Base-by-base conservation (phyloP, 2,797 vertebrate species). In the Sebastes taczanowskii region DNA sequence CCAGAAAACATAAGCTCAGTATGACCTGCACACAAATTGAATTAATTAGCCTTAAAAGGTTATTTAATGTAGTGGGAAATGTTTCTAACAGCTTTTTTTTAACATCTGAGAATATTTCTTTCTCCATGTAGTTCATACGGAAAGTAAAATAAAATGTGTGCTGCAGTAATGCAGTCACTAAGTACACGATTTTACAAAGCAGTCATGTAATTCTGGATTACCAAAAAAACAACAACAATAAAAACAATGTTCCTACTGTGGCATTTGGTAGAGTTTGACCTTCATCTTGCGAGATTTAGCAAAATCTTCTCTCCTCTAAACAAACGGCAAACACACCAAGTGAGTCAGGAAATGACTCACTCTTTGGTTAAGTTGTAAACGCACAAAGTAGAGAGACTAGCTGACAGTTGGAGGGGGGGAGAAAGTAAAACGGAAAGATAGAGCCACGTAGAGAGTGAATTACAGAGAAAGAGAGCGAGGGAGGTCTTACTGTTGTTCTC, bases 401-500 rank as follows among this genome's bases (percentile, higher is more conserved):
- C 62, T 62, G 63, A 84, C 76, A 85, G 80, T 14, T 34, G 13
- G n/a, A 27, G 77, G 27, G 77, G 34, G 72, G 58, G 59, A 65
- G 55, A 85, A 78, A 82, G 52, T 53, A 53, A 87, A 74, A 86
- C 22, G 42, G 18, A 80, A 52, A 42, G 46, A 74, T 10, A 34
- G 77, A 52, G 22, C 14, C 22, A 71, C 4, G 2, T 11, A 61
- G 74, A 65, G 56, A 27, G 9, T 3, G 56, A 27, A 16, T 56
- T 59, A 59, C 16, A 64, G 27, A 22, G 60, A 7, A 2, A 62
- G 34, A 23, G n/a, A 49, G 55, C 27, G 67, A 59, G 27, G 23
- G 70, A 42, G 74, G 69, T 78, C 96, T 97, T 95, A 97, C 97
- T 94, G 88, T 95, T 83, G 60, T 96, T 90, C 81, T 78, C 74